Evolutionary conservation across 2,797 vertebrate genomes (phyloP), one percentile per base, ranked within the genome.

Genomic region (Trematomus bernacchii): DNA sequence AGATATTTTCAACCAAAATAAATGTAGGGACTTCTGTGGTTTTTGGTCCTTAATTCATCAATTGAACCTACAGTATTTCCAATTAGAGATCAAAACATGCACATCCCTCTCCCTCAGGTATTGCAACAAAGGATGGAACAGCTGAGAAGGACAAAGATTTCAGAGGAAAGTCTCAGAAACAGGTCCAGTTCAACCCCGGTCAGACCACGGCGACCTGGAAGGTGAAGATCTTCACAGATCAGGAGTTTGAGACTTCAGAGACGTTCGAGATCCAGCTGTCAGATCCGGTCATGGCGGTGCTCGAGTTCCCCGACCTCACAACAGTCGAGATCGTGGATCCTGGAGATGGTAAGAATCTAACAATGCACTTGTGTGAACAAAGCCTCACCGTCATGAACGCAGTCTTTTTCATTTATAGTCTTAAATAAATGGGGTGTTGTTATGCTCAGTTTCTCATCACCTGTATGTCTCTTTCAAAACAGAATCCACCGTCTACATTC

Each of bases 401-500:
- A 2, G 19, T 33, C 1, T 40, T 37, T 48, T 42, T 2, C 9
- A 55, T n/a, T 11, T 0, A 68, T 9, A 16, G 2, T 27, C 23
- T 16, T 60, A 3, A 43, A 23, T 16, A 5, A 5, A 54, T 12
- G 2, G 10, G 18, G 54, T 18, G 37, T 55, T 63, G 8, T 61
- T 11, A 37, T 3, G 18, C 0, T 1, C 3, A 1, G 47, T 53
- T n/a, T 19, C 16, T 77, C 5, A 64, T 33, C n/a, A 3, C 51
- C 13, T 52, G 42, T 77, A 2, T 72, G 67, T 73, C 19, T 71
- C 33, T 62, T 59, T 66, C 68, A 70, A 85, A 86, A 76, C 87
- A 97, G 97, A 97, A 87, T 96, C 96, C 11, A 96, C 89, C 0
- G 96, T 97, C 66, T 97, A 95, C 83, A 96, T 97, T 86, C 95